Evolutionary conservation across 2,113 vertebrate genomes (phyloP), one percentile per base, ranked within the genome.

Genomic region (Heliornis fulica): DNA sequence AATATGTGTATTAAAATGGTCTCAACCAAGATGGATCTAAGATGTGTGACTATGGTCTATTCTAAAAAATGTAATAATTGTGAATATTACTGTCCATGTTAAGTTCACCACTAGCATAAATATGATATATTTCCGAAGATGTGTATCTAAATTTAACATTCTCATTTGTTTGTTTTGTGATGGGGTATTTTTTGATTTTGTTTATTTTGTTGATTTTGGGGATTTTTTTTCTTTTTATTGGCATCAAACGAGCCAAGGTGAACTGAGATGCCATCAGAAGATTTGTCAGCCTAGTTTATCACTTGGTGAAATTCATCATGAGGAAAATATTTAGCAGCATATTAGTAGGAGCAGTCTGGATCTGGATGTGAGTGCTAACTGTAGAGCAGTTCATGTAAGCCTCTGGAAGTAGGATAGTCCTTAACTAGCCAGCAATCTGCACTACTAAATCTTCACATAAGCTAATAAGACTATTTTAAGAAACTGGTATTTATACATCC

Each of bases 311-410:
- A 89, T 65, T 87, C 40, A 92, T 96, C 87, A 97, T 84, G 56
- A 90, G 88, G 83, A 93, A 95, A 97, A 68, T 95, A 94, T 91
- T 91, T 96, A 82, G 88, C 92, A 96, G 85, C 80, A 11, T 94
- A 89, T 96, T 94, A 96, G 96, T 59, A 96, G 56, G 51, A 95
- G 85, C 88, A 78, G 13, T 93, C 68, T 88, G 74, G 41, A 72
- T 34, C 68, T 89, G 87, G 63, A 65, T 80, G 46, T 4, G 48
- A 78, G 87, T 80, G 92, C 29, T 83, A 86, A 94, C 79, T 90
- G 88, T 90, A 75, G 75, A 80, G 60, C 72, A 36, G 68, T 86
- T 96, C 51, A 15, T 60, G 40, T 83, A 53, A 89, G 90, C 96
- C 80, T 60, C 79, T 97, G 88, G 56, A 93, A 87, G 69, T 77